Percentiles rank a stretch among this genome's conserved stretches.
These are phyloP conservation scores for Torymus aiolomorphi DNA, from an alignment of 2,888 invertebrate species.

Conservation along the genomic window DNA sequence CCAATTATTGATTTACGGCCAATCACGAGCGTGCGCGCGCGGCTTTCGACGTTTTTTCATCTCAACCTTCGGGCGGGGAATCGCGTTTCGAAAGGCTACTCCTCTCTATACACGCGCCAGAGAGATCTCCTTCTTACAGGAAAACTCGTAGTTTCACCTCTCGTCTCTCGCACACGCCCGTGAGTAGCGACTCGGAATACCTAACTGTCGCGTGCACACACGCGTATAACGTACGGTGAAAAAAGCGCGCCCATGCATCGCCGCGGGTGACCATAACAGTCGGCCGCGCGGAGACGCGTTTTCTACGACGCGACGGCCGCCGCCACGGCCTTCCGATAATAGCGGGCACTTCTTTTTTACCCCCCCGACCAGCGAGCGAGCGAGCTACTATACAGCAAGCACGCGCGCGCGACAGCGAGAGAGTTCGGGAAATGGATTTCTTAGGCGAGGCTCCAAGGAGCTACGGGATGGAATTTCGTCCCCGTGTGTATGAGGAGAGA, in stretches of 20 bases:
- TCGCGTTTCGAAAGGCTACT: conserved; percentile 49
- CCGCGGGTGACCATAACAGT: conserved; percentile 57
- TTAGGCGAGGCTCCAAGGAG: background rate
- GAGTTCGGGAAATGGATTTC: conserved; percentile 40
- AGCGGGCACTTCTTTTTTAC: conserved; percentile 19
- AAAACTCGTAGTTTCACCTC: conserved; percentile 41
- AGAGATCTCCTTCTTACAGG: conserved; percentile 36
- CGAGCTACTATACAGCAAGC: too few species aligned
- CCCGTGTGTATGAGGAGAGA: too few species aligned
- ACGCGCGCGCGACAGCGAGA: background rate
- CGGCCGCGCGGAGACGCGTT: conserved; percentile 31
- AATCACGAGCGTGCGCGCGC: conserved; percentile 40
- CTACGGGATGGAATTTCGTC: too few species aligned
- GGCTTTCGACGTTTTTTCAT: conserved; percentile 54
- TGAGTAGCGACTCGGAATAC: conserved; percentile 43
- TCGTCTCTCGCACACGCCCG: conserved; percentile 25
- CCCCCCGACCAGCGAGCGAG: background rate
- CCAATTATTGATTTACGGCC: conserved; percentile 59
- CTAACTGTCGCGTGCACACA: conserved; percentile 51
- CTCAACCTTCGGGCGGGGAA: conserved; percentile 51
- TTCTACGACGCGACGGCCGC: conserved; percentile 29
- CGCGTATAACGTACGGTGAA: background rate
- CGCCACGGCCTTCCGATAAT: conserved; percentile 2
- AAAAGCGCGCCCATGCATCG: conserved; percentile 51
- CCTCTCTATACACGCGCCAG: background rate